These are phyloP conservation scores for Scaptomyza montana DNA, from an alignment of 1,140 invertebrate species.

Conservation along the genomic window DNA sequence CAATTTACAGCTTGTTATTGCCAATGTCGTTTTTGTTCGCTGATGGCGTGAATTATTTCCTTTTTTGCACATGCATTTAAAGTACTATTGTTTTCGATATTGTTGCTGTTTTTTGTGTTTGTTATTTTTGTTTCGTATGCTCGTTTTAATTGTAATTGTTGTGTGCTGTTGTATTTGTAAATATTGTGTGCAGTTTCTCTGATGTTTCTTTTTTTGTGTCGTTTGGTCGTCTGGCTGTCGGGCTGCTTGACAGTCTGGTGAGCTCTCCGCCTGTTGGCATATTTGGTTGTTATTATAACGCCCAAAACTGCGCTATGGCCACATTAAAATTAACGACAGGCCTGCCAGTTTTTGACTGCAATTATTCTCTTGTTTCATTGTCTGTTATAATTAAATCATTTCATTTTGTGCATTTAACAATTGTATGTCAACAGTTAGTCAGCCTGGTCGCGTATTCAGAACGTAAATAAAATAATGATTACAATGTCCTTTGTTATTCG, in stretches of 20 bases:
- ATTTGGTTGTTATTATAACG: conserved; percentile 56
- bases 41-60: conserved; percentile 69
- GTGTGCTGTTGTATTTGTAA: conserved; percentile 35
- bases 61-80: conserved; percentile 59
- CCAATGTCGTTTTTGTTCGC: conserved; percentile 39
- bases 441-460: conserved; percentile 8
- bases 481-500: conserved; percentile 30
- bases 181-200: conserved; percentile 42
- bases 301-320: conserved; percentile 42
- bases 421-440: conserved; percentile 47
- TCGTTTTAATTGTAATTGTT: conserved; percentile 79
- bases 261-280: conserved; percentile 25
- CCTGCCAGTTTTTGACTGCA: conserved; percentile 57
- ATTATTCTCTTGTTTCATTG: conserved; percentile 78
- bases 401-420: conserved; percentile 78
- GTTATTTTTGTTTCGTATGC: conserved; percentile 68
- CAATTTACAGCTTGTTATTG: conserved; percentile 72
- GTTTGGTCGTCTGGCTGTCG: conserved; percentile 6
- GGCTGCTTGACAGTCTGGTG: conserved; percentile 23
- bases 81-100: conserved; percentile 8
- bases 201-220: conserved; percentile 27
- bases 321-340: conserved; percentile 42
- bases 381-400: conserved; percentile 82
- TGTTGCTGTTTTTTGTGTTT: conserved; percentile 44
- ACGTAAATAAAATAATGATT: conserved; percentile 40